Evolutionary conservation across 2,888 invertebrate genomes (phyloP).

Genomic region (Nowickia ferox): DNA sequence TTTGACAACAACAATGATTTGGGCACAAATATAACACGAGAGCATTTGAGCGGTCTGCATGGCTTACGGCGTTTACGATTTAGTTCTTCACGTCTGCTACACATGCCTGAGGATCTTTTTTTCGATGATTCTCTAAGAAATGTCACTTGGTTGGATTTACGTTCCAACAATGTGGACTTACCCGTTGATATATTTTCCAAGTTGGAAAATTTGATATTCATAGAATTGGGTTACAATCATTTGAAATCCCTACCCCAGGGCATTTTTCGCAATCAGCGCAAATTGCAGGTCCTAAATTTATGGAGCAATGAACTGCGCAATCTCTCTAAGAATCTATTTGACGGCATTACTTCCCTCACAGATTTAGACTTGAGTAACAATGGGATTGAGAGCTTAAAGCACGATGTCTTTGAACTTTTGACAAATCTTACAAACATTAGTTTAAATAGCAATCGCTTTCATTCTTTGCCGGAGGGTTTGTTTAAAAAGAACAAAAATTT

Average conservation of each 20-base stretch:
- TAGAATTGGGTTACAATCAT: constrained; percentile 88
- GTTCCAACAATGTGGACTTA: constrained; percentile 85
- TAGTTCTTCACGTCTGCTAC: constrained; percentile 86
- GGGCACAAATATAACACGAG: constrained; percentile 84
- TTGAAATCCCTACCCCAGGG: constrained; percentile 86
- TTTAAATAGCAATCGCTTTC: constrained; percentile 88
- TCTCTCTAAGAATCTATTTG: constrained; percentile 86
- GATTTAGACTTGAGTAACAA: constrained; percentile 89
- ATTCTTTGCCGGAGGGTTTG: constrained; percentile 85
- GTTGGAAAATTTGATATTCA: constrained; percentile 85
- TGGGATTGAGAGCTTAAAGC: constrained; percentile 85
- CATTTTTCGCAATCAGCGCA: constrained; percentile 86
- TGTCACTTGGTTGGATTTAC: constrained; percentile 87
- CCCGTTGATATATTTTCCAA: constrained; percentile 85
- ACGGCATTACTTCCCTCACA: constrained; percentile 86
- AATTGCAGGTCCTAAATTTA: constrained; percentile 86
- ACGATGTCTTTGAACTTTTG: constrained; percentile 86
- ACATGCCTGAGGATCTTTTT: constrained; percentile 86
- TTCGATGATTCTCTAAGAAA: constrained; percentile 84
- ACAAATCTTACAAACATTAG: constrained; percentile 86
- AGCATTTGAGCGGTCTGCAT: constrained; percentile 85
- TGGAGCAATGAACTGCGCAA: constrained; percentile 88
- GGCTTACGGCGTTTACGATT: constrained; percentile 85
- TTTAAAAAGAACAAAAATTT: constrained; percentile 85
- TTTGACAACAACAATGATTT: constrained; percentile 84